Base-by-base conservation (phyloP, 2,888 invertebrate genomes). In the Charanyca ferruginea region DNA sequence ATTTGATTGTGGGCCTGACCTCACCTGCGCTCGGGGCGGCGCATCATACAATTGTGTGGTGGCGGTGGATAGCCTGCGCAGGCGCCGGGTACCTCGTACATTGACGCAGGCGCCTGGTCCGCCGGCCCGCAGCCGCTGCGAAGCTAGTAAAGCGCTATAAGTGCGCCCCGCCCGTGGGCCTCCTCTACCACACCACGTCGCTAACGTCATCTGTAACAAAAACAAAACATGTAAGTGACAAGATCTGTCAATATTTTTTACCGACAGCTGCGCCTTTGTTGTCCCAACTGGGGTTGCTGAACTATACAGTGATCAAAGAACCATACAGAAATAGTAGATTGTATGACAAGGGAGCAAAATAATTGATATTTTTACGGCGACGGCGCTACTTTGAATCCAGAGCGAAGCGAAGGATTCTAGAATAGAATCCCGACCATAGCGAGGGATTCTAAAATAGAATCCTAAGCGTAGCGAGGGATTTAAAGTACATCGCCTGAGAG, bases 21-120 rank as follows among this genome's bases (percentile, higher is more conserved):
- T 94, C 93, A 95, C 95, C 95, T 95, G 93, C 89, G 94, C 93
- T 90, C 94, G 85, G 35, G 93, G 90, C 55, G 91, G 92, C 79
- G 91, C 92, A 79, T 94, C 95, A 71, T 88, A 93, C 22, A 94
- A 87, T 68, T 93, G 93, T 7, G 94, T 91, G 55, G 93, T 91
- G 52, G 93, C 94, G 6, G 94, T 93, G n/a, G 93, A 93, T 1
- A 93, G 87, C 0, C 94, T 84, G 58, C 89, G 90, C 57, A 94
- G 84, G 13, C 91, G 87, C 0, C 91, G 90, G 1, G 91, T 84
- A 25, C 88, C 86, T 3, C 85, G 83, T 8, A 84, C 87, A 0
- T 90, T 84, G 47, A 89, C 61, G 81, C 86, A 49, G 73, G 87
- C 35, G 70, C 89, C 59, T 67, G 89, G 54, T 79, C 82, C 65